These are phyloP conservation scores for Acrocera orbiculus DNA, from an alignment of 2,888 invertebrate genomes.

Conservation along the genomic window DNA sequence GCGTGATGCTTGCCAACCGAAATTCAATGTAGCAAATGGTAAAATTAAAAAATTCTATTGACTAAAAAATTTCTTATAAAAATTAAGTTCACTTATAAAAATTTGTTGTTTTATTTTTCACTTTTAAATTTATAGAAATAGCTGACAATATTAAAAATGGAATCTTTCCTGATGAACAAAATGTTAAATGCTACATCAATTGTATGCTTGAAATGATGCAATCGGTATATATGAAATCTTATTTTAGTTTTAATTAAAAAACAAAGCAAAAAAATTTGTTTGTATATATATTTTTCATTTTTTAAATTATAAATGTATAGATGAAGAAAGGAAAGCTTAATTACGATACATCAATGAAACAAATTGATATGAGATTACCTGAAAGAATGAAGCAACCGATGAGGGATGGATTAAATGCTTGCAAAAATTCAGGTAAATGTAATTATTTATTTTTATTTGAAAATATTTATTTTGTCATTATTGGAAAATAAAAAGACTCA, in stretches of 20 bases:
- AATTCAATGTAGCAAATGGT: slow-evolving; percentile 40
- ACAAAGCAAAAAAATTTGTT: slow-evolving; percentile 9
- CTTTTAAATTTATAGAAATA: slow-evolving; percentile 1
- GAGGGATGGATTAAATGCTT: slow-evolving; percentile 3
- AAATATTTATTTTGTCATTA: too few species aligned
- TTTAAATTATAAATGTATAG: slow-evolving; percentile 1
- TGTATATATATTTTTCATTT: background rate
- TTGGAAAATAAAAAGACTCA: too few species aligned
- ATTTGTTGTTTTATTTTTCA: background rate
- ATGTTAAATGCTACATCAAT: slow-evolving; percentile 28
- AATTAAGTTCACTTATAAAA: background rate
- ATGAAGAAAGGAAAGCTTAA: slow-evolving; percentile 12
- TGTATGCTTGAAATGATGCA: slow-evolving; percentile 30
- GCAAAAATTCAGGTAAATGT: slow-evolving; percentile 6
- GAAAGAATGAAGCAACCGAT: slow-evolving; percentile 6
- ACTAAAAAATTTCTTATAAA: background rate
- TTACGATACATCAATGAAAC: slow-evolving; percentile 10
- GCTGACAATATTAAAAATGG: slow-evolving; percentile 6
- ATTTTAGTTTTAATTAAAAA: background rate
- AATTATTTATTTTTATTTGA: too few species aligned
- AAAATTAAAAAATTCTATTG: slow-evolving; percentile 12
- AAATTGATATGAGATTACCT: slow-evolving; percentile 10
- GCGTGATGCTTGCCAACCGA: slow-evolving; percentile 40
- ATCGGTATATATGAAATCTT: slow-evolving; percentile 21
- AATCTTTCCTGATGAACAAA: slow-evolving; percentile 8